phyloP scores from a whole-genome alignment of 2,888 invertebrate genomes.

The Abrostola triplasia region DNA sequence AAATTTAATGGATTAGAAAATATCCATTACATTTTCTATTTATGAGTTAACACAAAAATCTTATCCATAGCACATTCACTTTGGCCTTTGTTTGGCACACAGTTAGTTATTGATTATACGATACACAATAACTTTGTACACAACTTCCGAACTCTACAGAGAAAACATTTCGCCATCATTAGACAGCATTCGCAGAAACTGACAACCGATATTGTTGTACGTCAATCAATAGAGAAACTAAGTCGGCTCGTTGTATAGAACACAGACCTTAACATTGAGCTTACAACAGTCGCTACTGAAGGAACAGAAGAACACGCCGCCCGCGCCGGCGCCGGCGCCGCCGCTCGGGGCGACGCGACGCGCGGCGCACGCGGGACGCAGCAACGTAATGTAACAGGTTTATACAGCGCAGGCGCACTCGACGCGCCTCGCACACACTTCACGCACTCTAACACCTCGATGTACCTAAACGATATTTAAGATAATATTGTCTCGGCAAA shows the following conservation, averaged over 20 bases:
- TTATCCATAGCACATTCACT: conserved; percentile 71
- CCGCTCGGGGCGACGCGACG: conserved; percentile 21
- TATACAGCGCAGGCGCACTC: conserved; percentile 46
- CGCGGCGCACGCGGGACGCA: conserved; percentile 30
- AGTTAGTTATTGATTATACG: conserved; percentile 67
- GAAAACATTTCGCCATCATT: conserved; percentile 61
- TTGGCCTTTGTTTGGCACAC: conserved; percentile 76
- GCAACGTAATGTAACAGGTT: conserved; percentile 42
- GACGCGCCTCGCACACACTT: conserved; percentile 55
- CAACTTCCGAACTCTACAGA: conserved; percentile 63
- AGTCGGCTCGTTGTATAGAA: conserved; percentile 20
- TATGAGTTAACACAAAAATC: conserved; percentile 73
- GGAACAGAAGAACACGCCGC: conserved; percentile 30
- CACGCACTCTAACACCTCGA: conserved; percentile 69
- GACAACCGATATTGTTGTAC: conserved; percentile 57
- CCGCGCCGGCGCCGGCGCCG: too few species aligned
- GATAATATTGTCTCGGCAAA: conserved; percentile 87
- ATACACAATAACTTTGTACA: conserved; percentile 70
- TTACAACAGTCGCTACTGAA: conserved; percentile 32
- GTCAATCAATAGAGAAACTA: conserved; percentile 57
- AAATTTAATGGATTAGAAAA: conserved; percentile 79
- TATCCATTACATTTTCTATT: conserved; percentile 72
- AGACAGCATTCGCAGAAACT: conserved; percentile 61
- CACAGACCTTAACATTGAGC: conserved; percentile 24
- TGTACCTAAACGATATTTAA: conserved; percentile 81